A percentile compares a stretch with the other conserved stretches of the same genome.
phyloP scores from a whole-genome alignment of 2,113 vertebrate species.

The Dendropsophus ebraccatus region DNA sequence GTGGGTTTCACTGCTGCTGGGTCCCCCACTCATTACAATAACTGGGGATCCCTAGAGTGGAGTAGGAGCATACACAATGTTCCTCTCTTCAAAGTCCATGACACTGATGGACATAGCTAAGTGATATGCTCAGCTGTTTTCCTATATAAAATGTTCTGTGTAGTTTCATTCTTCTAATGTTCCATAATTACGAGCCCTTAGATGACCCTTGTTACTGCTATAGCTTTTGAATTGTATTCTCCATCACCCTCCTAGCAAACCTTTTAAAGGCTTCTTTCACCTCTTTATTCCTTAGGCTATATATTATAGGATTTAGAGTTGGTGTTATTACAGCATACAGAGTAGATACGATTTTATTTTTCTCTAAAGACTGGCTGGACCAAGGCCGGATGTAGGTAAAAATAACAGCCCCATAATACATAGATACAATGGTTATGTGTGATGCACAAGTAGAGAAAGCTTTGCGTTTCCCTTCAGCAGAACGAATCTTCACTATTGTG shows the following conservation, averaged over 20 bases:
- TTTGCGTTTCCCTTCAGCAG: constrained; percentile 62
- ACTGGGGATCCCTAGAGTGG: no score
- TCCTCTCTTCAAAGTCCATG: no score
- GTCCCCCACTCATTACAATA: no score
- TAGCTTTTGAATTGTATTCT: no score
- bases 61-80: no score
- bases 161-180: no score
- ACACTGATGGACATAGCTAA: no score
- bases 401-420: constrained; percentile 50
- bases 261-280: constrained; percentile 40
- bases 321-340: constrained; percentile 46
- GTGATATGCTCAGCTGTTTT: no score
- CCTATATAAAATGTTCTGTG: no score
- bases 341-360: constrained; percentile 44
- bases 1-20: no score
- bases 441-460: constrained; percentile 67
- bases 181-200: no score
- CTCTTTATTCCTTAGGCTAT: constrained; percentile 49
- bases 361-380: constrained; percentile 37
- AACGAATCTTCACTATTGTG: constrained; percentile 61
- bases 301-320: constrained; percentile 47
- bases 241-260: neutral
- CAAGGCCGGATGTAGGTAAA: constrained; percentile 44
- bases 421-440: constrained; percentile 62
- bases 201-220: no score